Evolutionary conservation across 2,888 invertebrate species (phyloP).

Genomic region (Coelopa pilipes): DNA sequence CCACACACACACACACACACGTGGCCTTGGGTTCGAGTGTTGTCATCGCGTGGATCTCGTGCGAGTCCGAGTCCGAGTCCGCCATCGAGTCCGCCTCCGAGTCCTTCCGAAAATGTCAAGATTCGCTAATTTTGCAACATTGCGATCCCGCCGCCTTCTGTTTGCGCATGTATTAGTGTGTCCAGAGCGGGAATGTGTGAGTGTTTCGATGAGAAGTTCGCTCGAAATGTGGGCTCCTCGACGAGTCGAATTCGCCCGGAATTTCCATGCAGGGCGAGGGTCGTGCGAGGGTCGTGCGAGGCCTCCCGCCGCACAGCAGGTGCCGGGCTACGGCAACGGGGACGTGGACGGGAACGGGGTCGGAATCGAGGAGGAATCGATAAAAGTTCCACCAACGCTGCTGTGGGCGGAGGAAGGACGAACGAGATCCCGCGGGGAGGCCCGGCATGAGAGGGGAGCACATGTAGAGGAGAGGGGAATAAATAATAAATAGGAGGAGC

Average conservation of each 20-base stretch:
- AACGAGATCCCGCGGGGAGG: not conserved
- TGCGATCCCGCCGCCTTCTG: slow-evolving; percentile 20
- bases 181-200: not conserved
- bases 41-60: too few relatives aligned
- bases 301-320: too few relatives aligned
- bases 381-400: too few relatives aligned
- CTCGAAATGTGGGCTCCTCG: too few relatives aligned
- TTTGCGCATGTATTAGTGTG: slow-evolving; percentile 20
- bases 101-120: slow-evolving; percentile 8
- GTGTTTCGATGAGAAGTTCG: too few relatives aligned
- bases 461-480: not conserved
- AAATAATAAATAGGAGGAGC: slow-evolving; percentile 6
- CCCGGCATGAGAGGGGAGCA: not conserved
- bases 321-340: not conserved
- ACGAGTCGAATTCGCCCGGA: too few relatives aligned
- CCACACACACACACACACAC: too few relatives aligned
- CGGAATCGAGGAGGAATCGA: slow-evolving; percentile 13
- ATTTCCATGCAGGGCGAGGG: too few relatives aligned
- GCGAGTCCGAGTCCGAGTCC: too few relatives aligned
- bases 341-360: not conserved
- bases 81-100: too few relatives aligned
- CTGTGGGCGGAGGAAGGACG: not conserved
- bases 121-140: slow-evolving; percentile 26
- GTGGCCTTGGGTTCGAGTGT: too few relatives aligned
- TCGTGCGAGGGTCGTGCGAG: too few relatives aligned